A percentile compares a stretch with the other conserved stretches of the same genome.
Evolutionary conservation across 2,888 invertebrate genomes (phyloP).

Genomic region (Amiota mariae): DNA sequence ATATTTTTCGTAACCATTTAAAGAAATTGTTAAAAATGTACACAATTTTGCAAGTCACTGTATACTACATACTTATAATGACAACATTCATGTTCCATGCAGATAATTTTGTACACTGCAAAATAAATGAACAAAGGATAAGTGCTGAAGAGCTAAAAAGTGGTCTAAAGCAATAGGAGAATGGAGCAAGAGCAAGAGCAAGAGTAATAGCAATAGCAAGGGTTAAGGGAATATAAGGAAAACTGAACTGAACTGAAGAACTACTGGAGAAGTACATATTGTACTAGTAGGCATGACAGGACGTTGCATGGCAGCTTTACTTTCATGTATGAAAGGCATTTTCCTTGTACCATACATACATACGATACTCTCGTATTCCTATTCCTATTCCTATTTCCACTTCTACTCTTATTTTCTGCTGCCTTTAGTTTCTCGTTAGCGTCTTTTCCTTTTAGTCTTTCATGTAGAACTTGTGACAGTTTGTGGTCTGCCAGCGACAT

Average conservation of each 20-base stretch:
- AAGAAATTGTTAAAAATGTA: too few species aligned
- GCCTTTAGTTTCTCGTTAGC: background rate
- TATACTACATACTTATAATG: background rate
- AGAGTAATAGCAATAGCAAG: too few species aligned
- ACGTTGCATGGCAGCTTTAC: too few species aligned
- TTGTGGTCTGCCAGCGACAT: constrained; percentile 68
- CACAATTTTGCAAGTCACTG: background rate
- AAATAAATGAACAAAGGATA: constrained; percentile 48
- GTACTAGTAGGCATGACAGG: constrained; percentile 1
- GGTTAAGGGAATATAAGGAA: background rate
- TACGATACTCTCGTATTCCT: background rate
- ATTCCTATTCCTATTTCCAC: constrained; percentile 21
- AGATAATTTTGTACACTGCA: background rate
- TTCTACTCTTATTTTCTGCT: background rate
- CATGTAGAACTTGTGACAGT: constrained; percentile 59
- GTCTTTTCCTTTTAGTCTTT: constrained; percentile 33
- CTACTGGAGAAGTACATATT: background rate
- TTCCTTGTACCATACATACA: too few species aligned
- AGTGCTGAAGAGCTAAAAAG: constrained; percentile 31
- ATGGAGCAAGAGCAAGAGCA: background rate
- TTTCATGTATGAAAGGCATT: too few species aligned
- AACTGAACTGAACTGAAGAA: too few species aligned
- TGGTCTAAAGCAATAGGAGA: constrained; percentile 29
- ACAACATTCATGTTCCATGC: background rate
- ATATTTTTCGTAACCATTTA: too few species aligned